These are phyloP conservation scores for Acridotheres tristis DNA, from an alignment of 2,797 vertebrate genomes.

Conservation along the genomic window DNA sequence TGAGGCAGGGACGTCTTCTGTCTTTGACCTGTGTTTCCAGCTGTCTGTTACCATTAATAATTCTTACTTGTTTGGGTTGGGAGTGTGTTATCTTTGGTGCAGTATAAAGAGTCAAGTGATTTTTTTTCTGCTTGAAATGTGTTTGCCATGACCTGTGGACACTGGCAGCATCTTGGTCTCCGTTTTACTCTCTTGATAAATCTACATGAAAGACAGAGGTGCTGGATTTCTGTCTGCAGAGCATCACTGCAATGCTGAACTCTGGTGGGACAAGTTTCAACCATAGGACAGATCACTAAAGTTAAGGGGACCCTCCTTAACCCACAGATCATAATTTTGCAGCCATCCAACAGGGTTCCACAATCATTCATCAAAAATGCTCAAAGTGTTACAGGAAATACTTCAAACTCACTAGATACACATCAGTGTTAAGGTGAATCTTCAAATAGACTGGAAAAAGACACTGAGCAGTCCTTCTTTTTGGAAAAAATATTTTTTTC, in stretches of 20 bases:
- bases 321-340: background rate
- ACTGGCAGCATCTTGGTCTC: background rate
- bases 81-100: background rate
- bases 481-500: background rate
- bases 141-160: background rate
- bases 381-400: background rate
- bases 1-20: background rate
- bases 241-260: background rate
- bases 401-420: background rate
- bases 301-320: background rate
- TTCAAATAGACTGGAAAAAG: background rate
- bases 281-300: background rate
- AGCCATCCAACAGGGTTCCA: background rate
- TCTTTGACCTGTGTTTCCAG: slow-evolving; percentile 12
- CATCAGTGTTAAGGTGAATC: background rate
- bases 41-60: background rate
- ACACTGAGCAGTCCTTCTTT: background rate
- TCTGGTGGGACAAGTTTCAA: background rate
- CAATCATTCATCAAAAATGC: background rate
- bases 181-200: background rate
- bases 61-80: background rate
- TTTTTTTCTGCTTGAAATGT: background rate
- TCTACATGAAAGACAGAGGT: background rate
- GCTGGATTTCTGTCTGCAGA: background rate
- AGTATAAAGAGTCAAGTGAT: background rate